Conservation (phyloP, 2,888 invertebrate species). For the Lamellibrachia satsuma region DNA sequence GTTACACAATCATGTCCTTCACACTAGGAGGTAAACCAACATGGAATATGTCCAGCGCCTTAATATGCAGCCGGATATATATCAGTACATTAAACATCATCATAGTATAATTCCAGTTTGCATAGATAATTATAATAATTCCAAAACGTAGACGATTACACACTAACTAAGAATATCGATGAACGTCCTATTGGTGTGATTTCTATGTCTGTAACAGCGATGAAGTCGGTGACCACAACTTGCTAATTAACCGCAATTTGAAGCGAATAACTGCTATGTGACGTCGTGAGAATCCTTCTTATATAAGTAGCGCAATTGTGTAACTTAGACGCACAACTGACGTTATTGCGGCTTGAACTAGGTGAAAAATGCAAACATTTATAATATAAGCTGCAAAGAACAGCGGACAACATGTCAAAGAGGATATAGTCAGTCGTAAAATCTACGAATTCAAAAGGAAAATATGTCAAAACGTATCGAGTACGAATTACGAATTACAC, state of each 20-base stretch:
- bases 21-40: background rate
- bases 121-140: constrained; percentile 6
- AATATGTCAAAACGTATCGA: background rate
- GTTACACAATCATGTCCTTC: background rate
- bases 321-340: background rate
- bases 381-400: background rate
- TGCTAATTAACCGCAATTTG: background rate
- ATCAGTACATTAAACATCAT: background rate
- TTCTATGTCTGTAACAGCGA: background rate
- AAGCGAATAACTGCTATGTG: background rate
- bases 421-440: background rate
- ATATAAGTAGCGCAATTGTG: background rate
- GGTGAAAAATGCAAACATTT: background rate
- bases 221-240: background rate
- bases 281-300: background rate
- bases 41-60: background rate
- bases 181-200: background rate
- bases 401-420: background rate
- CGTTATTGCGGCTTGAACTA: background rate
- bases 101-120: constrained; percentile 3
- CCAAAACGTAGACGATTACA: background rate
- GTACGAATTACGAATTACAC: background rate
- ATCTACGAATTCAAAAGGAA: background rate
- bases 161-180: background rate
- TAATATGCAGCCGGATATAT: background rate